Evolutionary conservation across 2,888 invertebrate species (phyloP), one percentile per base, ranked within the genome.

Genomic region (Malthinus flaveolus): DNA sequence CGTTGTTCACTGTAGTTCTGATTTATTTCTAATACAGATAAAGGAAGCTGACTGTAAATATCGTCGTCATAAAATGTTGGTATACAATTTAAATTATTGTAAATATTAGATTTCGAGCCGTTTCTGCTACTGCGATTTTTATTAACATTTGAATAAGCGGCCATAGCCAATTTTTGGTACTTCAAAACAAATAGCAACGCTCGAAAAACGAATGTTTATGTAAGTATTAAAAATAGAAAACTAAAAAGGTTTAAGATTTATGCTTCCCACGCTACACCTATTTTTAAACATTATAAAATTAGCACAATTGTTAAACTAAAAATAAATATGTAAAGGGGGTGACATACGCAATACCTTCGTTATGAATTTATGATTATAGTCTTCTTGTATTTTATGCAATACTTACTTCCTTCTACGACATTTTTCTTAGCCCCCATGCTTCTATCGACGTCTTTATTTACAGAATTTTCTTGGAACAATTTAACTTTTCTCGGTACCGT

Each of bases 21-120:
- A 32, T 77, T 77, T 46, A 79, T 62, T 68, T 79, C 79, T 76
- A 78, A 67, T 69, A 79, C 76, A 75, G 76, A 75, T 65, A 79
- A 71, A 49, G 79, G 79, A 54, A 79, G 66, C 67, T 72, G 71
- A 70, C 71, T 73, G 66, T 71, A 71, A 49, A 70, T 66, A 59
- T 73, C 71, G 54, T 73, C 74, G 56, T 72, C 69, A 57, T 63
- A 47, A 32, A 32, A 31, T 44, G 52, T 58, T 9, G 53, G 15
- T 33, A 37, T 49, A 10, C 15, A 35, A 36, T 52, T 58, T 15
- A 42, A n/a, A 42, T 42, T 42, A 9, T 42, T 23, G 15, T 42
- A 42, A 13, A 42, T 23, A 23, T 23, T 23, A 23, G 23, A 5
- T 2, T 23, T 23, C 2, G 23, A n/a, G 57, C 57, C 50, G 51